phyloP scores from a whole-genome alignment of 2,113 vertebrate species.

The Pomatorhinus ruficollis region DNA sequence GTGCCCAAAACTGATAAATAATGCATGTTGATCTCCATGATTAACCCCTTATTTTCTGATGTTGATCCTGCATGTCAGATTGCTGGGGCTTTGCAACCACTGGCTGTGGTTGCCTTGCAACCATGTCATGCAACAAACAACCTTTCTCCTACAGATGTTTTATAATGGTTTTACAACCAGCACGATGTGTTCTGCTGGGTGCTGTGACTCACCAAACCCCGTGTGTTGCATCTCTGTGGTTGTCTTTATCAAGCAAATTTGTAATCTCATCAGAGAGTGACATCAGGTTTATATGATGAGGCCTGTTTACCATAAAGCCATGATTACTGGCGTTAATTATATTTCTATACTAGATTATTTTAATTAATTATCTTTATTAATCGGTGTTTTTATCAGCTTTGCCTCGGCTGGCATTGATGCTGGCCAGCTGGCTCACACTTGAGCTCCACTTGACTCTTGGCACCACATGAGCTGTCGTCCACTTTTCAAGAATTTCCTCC shows the following conservation, averaged over 20 bases:
- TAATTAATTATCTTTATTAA: constrained; percentile 20
- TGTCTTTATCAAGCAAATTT: not conserved
- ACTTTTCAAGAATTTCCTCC: not conserved
- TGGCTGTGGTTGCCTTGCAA: not conserved
- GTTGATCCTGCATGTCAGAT: not conserved
- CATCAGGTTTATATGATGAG: not conserved
- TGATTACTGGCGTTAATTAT: not conserved
- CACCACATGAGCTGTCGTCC: not conserved
- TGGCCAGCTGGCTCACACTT: not conserved
- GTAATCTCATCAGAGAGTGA: not conserved
- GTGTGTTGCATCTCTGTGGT: not conserved
- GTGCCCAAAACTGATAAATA: not conserved
- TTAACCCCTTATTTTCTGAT: not conserved
- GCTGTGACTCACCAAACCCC: not conserved
- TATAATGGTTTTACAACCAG: not conserved
- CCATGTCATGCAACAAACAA: fast-evolving
- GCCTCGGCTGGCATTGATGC: not conserved
- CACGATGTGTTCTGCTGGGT: not conserved
- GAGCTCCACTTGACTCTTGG: not conserved
- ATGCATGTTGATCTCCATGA: fast-evolving
- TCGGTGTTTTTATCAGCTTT: not conserved
- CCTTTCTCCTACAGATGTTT: not conserved
- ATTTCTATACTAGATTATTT: not conserved
- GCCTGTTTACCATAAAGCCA: not conserved
- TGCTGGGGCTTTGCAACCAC: not conserved